Evolutionary conservation across 2,888 invertebrate species (phyloP).

Genomic region (Ligdia adustata): DNA sequence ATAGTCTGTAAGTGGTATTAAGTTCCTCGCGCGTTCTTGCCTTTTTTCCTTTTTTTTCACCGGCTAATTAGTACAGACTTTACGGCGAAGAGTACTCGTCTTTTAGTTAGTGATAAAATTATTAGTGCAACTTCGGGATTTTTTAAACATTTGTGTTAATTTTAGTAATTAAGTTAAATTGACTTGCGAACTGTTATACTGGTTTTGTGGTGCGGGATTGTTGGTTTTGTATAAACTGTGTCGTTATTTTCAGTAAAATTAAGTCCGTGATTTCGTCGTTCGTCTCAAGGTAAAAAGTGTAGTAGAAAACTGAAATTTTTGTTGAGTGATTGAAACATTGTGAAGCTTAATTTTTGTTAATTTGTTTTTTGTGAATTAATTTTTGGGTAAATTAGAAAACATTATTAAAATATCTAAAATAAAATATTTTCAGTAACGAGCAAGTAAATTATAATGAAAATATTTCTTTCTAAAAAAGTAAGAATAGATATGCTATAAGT

Average conservation of each 20-base stretch:
- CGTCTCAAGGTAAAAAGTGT: slow-evolving; percentile 24
- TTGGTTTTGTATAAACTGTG: slow-evolving; percentile 23
- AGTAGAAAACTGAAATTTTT: too few relatives aligned
- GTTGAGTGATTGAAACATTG: too few relatives aligned
- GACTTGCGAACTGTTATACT: slow-evolving; percentile 49
- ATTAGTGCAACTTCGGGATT: slow-evolving; percentile 59
- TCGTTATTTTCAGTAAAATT: slow-evolving; percentile 12
- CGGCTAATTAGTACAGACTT: slow-evolving; percentile 57
- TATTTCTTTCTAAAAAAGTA: too few relatives aligned
- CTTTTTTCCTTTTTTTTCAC: slow-evolving; percentile 49
- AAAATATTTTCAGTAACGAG: neutral
- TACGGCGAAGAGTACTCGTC: slow-evolving; percentile 56
- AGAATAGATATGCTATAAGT: too few relatives aligned
- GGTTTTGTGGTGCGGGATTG: slow-evolving; percentile 55
- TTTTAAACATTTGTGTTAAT: slow-evolving; percentile 40
- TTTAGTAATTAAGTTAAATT: slow-evolving; percentile 48
- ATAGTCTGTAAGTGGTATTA: slow-evolving; percentile 82
- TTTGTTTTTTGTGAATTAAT: too few relatives aligned
- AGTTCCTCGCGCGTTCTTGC: slow-evolving; percentile 73
- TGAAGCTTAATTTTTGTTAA: too few relatives aligned
- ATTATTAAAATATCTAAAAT: too few relatives aligned
- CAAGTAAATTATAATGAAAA: too few relatives aligned
- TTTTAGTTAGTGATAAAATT: slow-evolving; percentile 49
- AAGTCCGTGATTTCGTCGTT: slow-evolving; percentile 22
- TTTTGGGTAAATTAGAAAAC: too few relatives aligned